These are phyloP conservation scores for Stictocephala bisonia DNA, from an alignment of 2,888 invertebrate genomes.

Conservation along the genomic window DNA sequence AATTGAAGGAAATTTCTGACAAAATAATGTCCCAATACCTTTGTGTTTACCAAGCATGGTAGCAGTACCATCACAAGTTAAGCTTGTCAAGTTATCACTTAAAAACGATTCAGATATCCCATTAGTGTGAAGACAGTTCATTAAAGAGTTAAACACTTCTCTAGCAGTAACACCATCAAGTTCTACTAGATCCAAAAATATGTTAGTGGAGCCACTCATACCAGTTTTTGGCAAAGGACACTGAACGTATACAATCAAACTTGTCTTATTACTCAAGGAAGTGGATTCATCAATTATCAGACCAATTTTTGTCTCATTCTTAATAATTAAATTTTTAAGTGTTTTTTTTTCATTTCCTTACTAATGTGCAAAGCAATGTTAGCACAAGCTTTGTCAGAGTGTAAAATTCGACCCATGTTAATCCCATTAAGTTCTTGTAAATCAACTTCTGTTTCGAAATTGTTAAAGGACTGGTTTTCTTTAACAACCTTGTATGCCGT, in stretches of 20 bases:
- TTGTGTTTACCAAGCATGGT: conserved; percentile 16
- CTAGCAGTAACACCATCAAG: conserved; percentile 31
- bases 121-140: conserved; percentile 37
- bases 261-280: conserved; percentile 32
- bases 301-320: conserved; percentile 8
- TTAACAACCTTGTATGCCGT: conserved; percentile 19
- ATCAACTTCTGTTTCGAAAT: conserved; percentile 51
- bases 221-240: conserved; percentile 30
- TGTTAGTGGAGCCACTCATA: conserved; percentile 17
- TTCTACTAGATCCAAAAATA: conserved; percentile 40
- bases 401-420: conserved; percentile 44
- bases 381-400: conserved; percentile 45
- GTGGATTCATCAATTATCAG: conserved; percentile 29
- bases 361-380: conserved; percentile 47
- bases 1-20: not conserved
- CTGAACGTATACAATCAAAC: conserved; percentile 31
- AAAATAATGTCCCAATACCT: conserved; percentile 4
- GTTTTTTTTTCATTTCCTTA: conserved; percentile 43
- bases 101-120: conserved; percentile 21
- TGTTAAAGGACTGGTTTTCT: conserved; percentile 31
- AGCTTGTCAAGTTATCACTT: conserved; percentile 14
- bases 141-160: conserved; percentile 31
- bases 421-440: conserved; percentile 47
- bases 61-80: conserved; percentile 12
- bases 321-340: not conserved